phyloP scores from a whole-genome alignment of 2,797 vertebrate species.

The Acanthiza pusilla region DNA sequence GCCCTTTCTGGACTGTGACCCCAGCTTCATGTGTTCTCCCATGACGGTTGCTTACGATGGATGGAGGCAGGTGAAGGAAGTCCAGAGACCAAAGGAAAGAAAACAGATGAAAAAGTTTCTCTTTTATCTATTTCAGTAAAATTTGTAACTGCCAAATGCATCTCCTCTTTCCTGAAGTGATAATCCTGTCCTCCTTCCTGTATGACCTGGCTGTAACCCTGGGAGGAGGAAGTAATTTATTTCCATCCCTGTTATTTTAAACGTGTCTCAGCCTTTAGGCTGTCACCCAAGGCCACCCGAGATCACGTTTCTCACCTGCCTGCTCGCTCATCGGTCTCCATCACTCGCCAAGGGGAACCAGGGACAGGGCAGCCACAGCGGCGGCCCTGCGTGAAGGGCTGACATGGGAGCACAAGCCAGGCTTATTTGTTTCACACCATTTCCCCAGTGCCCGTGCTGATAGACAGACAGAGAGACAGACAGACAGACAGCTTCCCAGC shows the following conservation, averaged over 20 bases:
- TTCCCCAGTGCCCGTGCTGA: conserved; percentile 28
- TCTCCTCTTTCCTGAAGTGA: conserved; percentile 70
- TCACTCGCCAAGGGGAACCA: background rate
- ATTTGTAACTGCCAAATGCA: conserved; percentile 57
- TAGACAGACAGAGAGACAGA: conserved; percentile 31
- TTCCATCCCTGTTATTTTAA: background rate
- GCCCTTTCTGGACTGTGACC: background rate
- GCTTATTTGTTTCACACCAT: conserved; percentile 63
- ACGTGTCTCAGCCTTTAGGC: background rate
- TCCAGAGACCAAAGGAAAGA: conserved; percentile 6
- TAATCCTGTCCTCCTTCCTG: conserved; percentile 59
- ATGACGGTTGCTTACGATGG: background rate
- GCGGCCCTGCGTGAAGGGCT: background rate
- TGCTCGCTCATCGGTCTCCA: conserved; percentile 43
- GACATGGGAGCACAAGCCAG: conserved; percentile 18
- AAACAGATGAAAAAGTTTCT: conserved; percentile 17
- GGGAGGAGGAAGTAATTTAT: conserved; percentile 70
- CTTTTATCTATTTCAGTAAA: conserved; percentile 71
- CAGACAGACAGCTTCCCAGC: conserved; percentile 34
- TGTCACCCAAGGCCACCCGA: background rate
- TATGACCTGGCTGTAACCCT: conserved; percentile 63
- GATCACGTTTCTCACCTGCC: conserved; percentile 50
- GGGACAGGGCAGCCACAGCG: background rate
- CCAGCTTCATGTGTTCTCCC: background rate
- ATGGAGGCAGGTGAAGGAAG: conserved; percentile 55